Evolutionary conservation across 2,113 vertebrate genomes (phyloP), one percentile per base, ranked within the genome.

Genomic region (Strix uralensis): DNA sequence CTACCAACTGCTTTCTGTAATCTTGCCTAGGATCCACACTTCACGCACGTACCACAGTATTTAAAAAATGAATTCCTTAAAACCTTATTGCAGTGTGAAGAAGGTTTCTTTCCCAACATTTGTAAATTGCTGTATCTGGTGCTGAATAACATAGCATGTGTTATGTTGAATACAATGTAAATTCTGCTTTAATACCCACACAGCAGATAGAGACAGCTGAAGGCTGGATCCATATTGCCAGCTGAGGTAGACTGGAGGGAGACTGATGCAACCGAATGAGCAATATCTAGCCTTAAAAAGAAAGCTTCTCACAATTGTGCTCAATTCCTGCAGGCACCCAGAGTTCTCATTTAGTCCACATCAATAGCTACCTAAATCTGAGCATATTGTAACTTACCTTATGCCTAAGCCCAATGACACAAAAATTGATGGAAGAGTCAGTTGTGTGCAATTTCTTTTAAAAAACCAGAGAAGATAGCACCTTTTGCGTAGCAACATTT

Each of bases 331-430:
- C 52, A 66, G 58, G 62, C 57, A 82, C 42, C 32, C 58, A 23
- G 66, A 94, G 82, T 67, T 82, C 71, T 62, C 30, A 34, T 36
- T 62, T 71, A 72, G 71, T 57, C 42, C 26, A 18, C 54, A 71
- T 51, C 16, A 3, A 80, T n/a, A 88, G 47, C 86, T 90, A 47
- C 66, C 62, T 14, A 92, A 79, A 65, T 85, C 82, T 67, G 47
- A 92, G 42, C 66, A 67, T 75, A 54, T 49, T 79, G 79, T 74
- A 52, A 80, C 75, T 62, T 80, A 69, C 25, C 42, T 88, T 83
- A 81, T 38, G 67, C 81, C 87, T 80, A 88, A 94, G 34, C 38
- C 71, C 44, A 85, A 32, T 62, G 62, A 87, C 34, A 62, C 36
- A 74, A 47, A 90, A 92, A 85, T 9, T 65, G 19, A 57, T 55